Percentiles rank a stretch among this genome's conserved stretches.
Evolutionary conservation across 1,140 invertebrate genomes (phyloP).

Genomic region (Psix sp.): DNA sequence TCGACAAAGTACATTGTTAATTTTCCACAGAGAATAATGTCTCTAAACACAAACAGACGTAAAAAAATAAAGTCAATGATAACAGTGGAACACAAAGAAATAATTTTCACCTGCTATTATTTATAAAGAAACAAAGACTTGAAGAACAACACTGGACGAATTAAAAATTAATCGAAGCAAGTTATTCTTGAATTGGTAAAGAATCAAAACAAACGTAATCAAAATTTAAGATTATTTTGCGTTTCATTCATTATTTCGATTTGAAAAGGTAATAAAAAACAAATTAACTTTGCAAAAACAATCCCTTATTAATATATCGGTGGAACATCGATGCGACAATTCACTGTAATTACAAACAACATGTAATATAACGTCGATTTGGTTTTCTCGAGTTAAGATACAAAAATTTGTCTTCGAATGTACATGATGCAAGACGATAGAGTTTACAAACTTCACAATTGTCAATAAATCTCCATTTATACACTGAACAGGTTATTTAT

Average conservation of each 20-base stretch:
- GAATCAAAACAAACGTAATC: no score
- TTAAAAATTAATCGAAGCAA: neutral
- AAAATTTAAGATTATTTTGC: no score
- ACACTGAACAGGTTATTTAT: slow-evolving; percentile 50
- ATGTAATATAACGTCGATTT: slow-evolving; percentile 55
- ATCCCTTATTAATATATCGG: slow-evolving; percentile 53
- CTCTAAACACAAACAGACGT: no score
- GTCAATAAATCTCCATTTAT: slow-evolving; percentile 57
- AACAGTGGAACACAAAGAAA: no score
- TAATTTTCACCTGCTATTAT: neutral
- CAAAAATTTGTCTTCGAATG: slow-evolving; percentile 41
- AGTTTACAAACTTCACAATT: slow-evolving; percentile 59
- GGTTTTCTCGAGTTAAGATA: slow-evolving; percentile 26
- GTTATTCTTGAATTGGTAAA: no score
- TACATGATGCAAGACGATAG: slow-evolving; percentile 49
- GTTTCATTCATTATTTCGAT: neutral
- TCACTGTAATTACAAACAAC: slow-evolving; percentile 57
- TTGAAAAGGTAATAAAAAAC: neutral
- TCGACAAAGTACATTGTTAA: no score
- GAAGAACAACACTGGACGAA: neutral
- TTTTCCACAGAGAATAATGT: no score
- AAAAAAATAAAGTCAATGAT: no score
- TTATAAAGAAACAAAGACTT: neutral
- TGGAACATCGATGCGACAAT: slow-evolving; percentile 57
- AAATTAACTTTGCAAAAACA: slow-evolving; percentile 32